These are phyloP conservation scores for Ips nitidus DNA, from an alignment of 1,140 invertebrate species.

Conservation along the genomic window DNA sequence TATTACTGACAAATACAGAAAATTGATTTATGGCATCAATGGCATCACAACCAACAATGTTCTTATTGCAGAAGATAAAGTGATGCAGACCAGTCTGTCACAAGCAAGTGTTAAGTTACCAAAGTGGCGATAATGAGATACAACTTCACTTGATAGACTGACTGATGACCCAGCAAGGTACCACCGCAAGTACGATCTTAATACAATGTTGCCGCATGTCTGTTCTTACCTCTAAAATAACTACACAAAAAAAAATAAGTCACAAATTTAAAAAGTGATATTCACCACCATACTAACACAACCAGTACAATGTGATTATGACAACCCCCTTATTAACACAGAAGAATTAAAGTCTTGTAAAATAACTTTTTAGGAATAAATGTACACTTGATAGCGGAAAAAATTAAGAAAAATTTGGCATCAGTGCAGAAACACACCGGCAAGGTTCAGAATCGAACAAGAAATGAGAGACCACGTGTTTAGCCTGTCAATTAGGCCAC, in stretches of 20 bases:
- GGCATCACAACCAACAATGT: neutral
- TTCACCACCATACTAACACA: too few relatives aligned
- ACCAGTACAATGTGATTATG: too few relatives aligned
- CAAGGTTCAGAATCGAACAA: conserved; percentile 15
- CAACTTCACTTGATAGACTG: conserved; percentile 27
- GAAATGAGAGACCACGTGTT: conserved; percentile 30
- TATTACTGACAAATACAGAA: neutral
- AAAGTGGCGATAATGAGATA: conserved; percentile 22
- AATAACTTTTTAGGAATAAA: too few relatives aligned
- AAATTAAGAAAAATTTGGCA: conserved; percentile 8
- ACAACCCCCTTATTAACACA: too few relatives aligned
- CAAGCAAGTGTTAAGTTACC: conserved; percentile 31
- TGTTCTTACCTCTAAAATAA: neutral
- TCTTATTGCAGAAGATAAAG: neutral
- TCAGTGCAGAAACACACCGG: neutral
- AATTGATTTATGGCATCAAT: neutral
- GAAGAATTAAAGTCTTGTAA: too few relatives aligned
- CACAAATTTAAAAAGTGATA: too few relatives aligned
- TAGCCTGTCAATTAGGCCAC: conserved; percentile 32
- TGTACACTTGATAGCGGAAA: too few relatives aligned
- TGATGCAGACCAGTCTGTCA: conserved; percentile 14
- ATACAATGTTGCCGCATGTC: conserved; percentile 14
- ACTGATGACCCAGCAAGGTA: conserved; percentile 29
- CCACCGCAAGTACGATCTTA: conserved; percentile 10
- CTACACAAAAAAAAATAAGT: too few relatives aligned